Evolutionary conservation across 1,140 invertebrate species (phyloP).

Genomic region (Aphaenogaster rudis): DNA sequence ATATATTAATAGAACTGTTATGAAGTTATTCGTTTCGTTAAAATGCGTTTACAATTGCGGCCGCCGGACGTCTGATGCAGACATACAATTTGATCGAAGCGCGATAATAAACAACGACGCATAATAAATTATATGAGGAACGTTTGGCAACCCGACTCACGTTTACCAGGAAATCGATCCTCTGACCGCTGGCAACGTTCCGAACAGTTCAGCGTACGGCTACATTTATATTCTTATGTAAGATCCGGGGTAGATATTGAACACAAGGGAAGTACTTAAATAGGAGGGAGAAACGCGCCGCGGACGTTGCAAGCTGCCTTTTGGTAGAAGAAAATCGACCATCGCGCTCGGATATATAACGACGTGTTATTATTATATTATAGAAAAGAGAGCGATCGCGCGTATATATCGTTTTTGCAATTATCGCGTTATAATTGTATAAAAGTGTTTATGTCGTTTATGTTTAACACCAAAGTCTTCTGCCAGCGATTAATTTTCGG

Average conservation of each 20-base stretch:
- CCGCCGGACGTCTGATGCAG: conserved; percentile 16
- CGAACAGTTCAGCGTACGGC: conserved; percentile 65
- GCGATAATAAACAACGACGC: conserved; percentile 52
- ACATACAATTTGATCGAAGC: conserved; percentile 34
- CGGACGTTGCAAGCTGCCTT: conserved; percentile 70
- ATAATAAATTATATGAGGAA: conserved; percentile 59
- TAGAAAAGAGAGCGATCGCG: neutral
- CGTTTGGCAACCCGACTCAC: conserved; percentile 57
- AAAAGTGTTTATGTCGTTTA: conserved; percentile 2
- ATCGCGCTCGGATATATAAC: conserved; percentile 11
- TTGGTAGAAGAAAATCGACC: conserved; percentile 25
- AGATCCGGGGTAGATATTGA: conserved; percentile 77
- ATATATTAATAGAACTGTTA: conserved; percentile 18
- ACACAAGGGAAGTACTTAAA: conserved; percentile 67
- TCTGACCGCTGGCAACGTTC: conserved; percentile 71
- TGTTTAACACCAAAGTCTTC: neutral
- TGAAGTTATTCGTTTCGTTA: conserved; percentile 30
- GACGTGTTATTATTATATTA: conserved; percentile 41
- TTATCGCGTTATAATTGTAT: conserved; percentile 21
- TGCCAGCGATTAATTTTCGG: conserved; percentile 33
- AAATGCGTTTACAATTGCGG: neutral
- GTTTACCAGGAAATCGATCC: conserved; percentile 73
- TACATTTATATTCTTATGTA: conserved; percentile 79
- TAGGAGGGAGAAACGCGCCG: conserved; percentile 18
- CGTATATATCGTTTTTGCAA: neutral